Conservation (phyloP, 2,888 invertebrate species). For the Molorchus minor region DNA sequence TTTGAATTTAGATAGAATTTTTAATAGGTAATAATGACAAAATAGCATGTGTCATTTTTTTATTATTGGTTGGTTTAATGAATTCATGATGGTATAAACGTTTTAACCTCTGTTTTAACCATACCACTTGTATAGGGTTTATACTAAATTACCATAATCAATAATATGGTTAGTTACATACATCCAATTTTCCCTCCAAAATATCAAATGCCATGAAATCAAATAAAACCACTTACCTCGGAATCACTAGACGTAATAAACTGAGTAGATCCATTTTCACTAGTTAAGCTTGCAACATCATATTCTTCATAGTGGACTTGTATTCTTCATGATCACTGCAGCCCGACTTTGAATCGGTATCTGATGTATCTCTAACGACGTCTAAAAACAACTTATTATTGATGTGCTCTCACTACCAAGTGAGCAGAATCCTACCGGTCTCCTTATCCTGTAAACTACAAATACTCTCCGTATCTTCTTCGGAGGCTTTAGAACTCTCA, state of each 20-base stretch:
- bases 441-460: constrained; percentile 72
- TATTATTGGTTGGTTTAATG: too few species aligned
- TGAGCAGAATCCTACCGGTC: constrained; percentile 67
- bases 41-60: too few species aligned
- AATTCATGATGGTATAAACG: too few species aligned
- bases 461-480: constrained; percentile 67
- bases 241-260: constrained; percentile 65
- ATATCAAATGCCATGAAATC: not conserved
- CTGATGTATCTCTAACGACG: constrained; percentile 58
- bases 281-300: constrained; percentile 64
- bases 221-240: constrained; percentile 59
- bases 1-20: too few species aligned
- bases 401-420: constrained; percentile 31
- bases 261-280: constrained; percentile 53
- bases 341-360: constrained; percentile 54
- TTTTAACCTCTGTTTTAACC: too few species aligned
- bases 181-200: constrained; percentile 10
- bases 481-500: constrained; percentile 58
- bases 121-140: too few species aligned
- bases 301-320: constrained; percentile 52
- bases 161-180: too few species aligned
- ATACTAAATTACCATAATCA: too few species aligned
- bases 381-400: constrained; percentile 58
- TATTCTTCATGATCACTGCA: constrained; percentile 41
- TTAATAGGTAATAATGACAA: too few species aligned